Conservation (phyloP, 2,113 vertebrate genomes). For the Campylomormyrus numenius region DNA sequence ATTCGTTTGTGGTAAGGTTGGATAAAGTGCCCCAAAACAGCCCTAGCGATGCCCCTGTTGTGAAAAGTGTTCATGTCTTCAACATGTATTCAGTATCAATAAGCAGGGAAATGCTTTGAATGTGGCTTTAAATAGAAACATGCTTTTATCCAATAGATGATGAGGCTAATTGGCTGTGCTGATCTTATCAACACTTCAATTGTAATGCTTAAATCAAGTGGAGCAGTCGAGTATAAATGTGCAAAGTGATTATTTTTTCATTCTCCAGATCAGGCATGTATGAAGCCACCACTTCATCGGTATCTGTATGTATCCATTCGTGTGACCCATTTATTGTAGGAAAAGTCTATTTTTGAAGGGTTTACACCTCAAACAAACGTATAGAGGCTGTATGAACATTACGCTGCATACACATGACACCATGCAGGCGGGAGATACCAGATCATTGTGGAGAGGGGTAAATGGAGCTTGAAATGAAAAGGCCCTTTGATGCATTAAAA, state of each 20-base stretch:
- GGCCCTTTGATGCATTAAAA: constrained; percentile 12
- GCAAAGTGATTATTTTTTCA: background rate
- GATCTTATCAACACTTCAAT: background rate
- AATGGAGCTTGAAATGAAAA: constrained; percentile 14
- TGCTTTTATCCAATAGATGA: background rate
- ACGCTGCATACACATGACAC: background rate
- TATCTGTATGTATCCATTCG: background rate
- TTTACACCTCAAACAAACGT: background rate
- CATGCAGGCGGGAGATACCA: background rate
- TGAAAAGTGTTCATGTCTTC: background rate
- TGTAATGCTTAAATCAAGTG: background rate
- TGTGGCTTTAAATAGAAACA: background rate
- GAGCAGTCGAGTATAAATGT: too few relatives aligned
- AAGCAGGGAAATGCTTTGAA: background rate
- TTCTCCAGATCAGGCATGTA: background rate
- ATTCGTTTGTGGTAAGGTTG: background rate
- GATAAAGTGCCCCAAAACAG: background rate
- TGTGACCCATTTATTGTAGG: background rate
- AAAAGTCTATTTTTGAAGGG: background rate
- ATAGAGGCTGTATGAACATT: background rate
- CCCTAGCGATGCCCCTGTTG: background rate
- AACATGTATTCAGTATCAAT: too few relatives aligned
- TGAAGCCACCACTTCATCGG: background rate
- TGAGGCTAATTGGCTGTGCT: background rate
- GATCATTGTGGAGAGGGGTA: background rate